Evolutionary conservation across 2,888 invertebrate species (phyloP), one percentile per base, ranked within the genome.

Genomic region (Caenorhabditis sp.): DNA sequence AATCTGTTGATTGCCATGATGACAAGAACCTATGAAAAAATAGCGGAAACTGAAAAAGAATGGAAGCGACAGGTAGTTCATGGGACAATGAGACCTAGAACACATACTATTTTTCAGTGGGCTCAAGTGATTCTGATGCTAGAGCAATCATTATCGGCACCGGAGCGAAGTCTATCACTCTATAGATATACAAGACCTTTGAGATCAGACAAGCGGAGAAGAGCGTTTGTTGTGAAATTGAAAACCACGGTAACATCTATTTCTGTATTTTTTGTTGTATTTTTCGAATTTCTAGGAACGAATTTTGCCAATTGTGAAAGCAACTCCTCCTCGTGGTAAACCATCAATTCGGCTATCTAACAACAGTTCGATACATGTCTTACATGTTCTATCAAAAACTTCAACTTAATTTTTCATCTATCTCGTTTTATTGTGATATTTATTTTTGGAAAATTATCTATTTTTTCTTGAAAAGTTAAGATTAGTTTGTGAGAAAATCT

Each of bases 1-100:
- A 97, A 97, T 91, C 95, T 97, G 94, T 91, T 97, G 89, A 97
- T 97, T 86, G 97, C 97, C 76, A 97, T 97, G 97, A 97, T 97
- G 97, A 97, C 96, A 0, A 95, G 97, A 89, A 97, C 97, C 3
- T 97, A 97, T 88, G 95, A 96, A 89, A 94, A 95, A 90, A 96
- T 97, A 82, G 95, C 95, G 0, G 95, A 96, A 89, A 95, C 96
- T 0, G 92, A 95, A 81, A 97, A 97, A 88, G 97, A 97, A 89
- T 97, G 97, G 96, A 95, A 97, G 89, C 90, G 97, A 87, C 93
- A 93, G 91, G 92, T 92, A 36, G 0, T 24, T n/a, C n/a, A n/a
- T 23, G 31, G 12, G 51, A 21, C 59, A 68, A 61, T 67, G 58
- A 19, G 61, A 21, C 17, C 50, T 53, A 36, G 6, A 51, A 67